Conservation (phyloP, 2,113 vertebrate species). For the Menidia beryllina region DNA sequence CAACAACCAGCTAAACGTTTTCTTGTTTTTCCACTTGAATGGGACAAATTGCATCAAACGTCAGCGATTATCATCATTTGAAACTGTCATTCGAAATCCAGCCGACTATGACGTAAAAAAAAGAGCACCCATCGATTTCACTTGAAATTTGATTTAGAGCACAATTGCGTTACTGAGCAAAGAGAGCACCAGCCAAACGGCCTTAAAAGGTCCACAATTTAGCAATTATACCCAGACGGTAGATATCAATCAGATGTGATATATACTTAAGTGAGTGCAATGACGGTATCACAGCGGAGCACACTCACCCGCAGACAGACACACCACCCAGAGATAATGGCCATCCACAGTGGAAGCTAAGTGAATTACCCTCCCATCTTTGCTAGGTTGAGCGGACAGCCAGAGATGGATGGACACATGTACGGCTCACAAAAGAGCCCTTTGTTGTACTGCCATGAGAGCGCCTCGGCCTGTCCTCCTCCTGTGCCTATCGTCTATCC, state of each 20-base stretch:
- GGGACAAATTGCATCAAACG: background rate
- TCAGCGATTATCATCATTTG: background rate
- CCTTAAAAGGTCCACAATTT: conserved; percentile 59
- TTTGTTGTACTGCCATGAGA: conserved; percentile 59
- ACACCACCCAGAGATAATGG: conserved; percentile 70
- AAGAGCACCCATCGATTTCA: conserved; percentile 16
- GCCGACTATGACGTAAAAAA: background rate
- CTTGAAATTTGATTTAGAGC: conserved; percentile 38
- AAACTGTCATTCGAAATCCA: background rate
- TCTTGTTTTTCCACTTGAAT: background rate
- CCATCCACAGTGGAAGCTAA: conserved; percentile 60
- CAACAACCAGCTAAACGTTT: background rate
- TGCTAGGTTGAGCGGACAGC: conserved; percentile 37
- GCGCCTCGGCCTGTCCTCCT: conserved; percentile 38
- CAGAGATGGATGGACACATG: conserved; percentile 45
- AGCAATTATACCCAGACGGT: conserved; percentile 55
- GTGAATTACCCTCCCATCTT: conserved; percentile 69
- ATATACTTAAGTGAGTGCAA: conserved; percentile 60
- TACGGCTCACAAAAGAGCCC: conserved; percentile 32
- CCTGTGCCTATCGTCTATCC: conserved; percentile 61
- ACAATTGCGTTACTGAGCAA: conserved; percentile 30
- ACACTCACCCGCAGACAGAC: conserved; percentile 50
- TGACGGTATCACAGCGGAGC: conserved; percentile 63
- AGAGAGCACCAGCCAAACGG: conserved; percentile 28
- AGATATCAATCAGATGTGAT: conserved; percentile 64